Evolutionary conservation across 2,888 invertebrate species (phyloP).

Genomic region (Mythimna vitellina): DNA sequence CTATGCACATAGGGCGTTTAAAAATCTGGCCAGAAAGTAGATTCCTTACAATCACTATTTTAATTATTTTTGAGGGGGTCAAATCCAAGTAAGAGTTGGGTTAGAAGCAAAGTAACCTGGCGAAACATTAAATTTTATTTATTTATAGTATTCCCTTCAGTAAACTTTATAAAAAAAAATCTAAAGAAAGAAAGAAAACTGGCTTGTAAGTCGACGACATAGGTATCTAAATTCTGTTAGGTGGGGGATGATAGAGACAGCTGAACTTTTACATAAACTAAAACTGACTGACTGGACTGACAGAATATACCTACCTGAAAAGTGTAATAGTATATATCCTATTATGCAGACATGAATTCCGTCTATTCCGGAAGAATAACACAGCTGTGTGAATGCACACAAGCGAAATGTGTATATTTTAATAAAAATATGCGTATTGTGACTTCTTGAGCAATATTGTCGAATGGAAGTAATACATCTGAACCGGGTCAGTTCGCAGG

Average conservation of each 20-base stretch:
- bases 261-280: background rate
- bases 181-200: background rate
- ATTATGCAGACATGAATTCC: background rate
- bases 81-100: too few relatives aligned
- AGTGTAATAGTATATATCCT: background rate
- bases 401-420: constrained; percentile 12
- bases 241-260: background rate
- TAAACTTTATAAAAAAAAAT: too few relatives aligned
- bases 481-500: constrained; percentile 77
- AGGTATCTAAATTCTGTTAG: background rate
- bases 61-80: too few relatives aligned
- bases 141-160: too few relatives aligned
- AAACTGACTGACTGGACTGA: background rate
- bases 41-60: too few relatives aligned
- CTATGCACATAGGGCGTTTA: background rate
- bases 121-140: too few relatives aligned
- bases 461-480: constrained; percentile 62
- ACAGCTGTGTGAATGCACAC: constrained; percentile 1
- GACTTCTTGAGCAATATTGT: constrained; percentile 54
- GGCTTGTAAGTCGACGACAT: background rate
- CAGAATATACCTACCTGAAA: background rate
- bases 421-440: constrained; percentile 34
- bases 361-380: constrained; percentile 6
- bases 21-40: background rate
- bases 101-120: too few relatives aligned